Base-by-base conservation (phyloP, 2,888 invertebrate species). In the Drosophila suboccidentalis region DNA sequence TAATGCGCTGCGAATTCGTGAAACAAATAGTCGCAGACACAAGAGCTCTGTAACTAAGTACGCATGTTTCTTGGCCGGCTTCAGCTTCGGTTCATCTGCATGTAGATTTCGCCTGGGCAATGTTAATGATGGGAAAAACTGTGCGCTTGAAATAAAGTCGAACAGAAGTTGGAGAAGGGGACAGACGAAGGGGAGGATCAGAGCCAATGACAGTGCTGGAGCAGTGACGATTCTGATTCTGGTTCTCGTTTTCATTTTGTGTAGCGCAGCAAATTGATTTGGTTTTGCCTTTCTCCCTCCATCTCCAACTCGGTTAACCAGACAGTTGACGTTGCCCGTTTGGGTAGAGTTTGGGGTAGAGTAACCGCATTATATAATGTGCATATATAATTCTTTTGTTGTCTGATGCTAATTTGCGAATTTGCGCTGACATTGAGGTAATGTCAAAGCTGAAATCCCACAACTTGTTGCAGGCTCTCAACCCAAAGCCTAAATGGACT, bases 1-100 rank as follows among this genome's bases (percentile, higher is more conserved):
- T 65, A 89, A 84, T 71, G 78, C 78, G 82, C 90, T 78, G 80
- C 84, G 79, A 89, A 87, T 87, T 90, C 90, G 91, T 91, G 91
- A 91, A 84, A 87, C 88, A 84, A 84, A 84, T 85, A 84, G 82
- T 75, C 80, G 50, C 49, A 78, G 82, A 70, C 78, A 68, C 74
- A 78, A 78, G 83, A 78, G 75, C 34, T 76, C 36, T 59, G 76
- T 38, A 80, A 70, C 65, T 66, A 76, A 84, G 82, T 91, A 91
- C 91, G 90, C 91, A 91, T 91, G 91, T 90, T 89, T 71, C 71
- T 71, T 71, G 65, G 68, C 63, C 69, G 65, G 78, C 69, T 78
- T 82, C 51, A 84, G 63, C 78, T 19, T 19, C 19, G 19, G 26
- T 72, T 87, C 78, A 87, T 89, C 81, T 77, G 75, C 75, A 84